Evolutionary conservation across 2,888 invertebrate species (phyloP), one percentile per base, ranked within the genome.

Genomic region (Hirtodrosophila confusa): DNA sequence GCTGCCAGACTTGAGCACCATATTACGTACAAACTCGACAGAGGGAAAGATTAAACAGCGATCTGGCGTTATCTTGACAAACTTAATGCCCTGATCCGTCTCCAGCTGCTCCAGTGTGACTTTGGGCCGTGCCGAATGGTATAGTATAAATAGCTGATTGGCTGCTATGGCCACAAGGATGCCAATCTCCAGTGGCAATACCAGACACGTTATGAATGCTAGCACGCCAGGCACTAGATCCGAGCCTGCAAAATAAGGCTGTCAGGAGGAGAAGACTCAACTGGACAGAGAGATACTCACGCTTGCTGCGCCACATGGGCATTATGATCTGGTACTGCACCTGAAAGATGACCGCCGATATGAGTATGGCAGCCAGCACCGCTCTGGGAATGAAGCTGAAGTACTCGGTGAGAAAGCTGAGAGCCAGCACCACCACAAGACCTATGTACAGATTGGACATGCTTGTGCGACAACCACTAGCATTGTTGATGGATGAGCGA

Each of bases 271-370:
- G 6, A 2, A 3, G 0, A 3, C 3, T 10, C 23, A 10, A 8
- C 0, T 6, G 0, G 0, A 0, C 4, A n/a, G 0, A 11, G 8
- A 9, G 7, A 10, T 6, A 93, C 94, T 94, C 90, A 96, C 96
- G 96, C 91, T 96, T 97, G 31, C 96, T 95, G 71, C 95, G 93
- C 96, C 97, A 97, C 95, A 97, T 96, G 0, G 96, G 96, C 73
- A 94, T 94, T 47, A 97, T 93, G 48, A 97, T 96, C 89, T 95
- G 94, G 75, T 96, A 95, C 90, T 97, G 97, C 9, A 97, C 95
- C 96, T 97, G 97, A 90, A 97, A 97, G 54, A 97, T 93, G 39
- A 98, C 97, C 39, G 98, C 97, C 31, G 96, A 95, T 69, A 98
- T 96, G 86, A 98, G 97, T 82, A 98, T 95, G 0, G 96, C 96